Base-by-base conservation (phyloP, 2,888 invertebrate genomes). In the Ypsolopha sequella region DNA sequence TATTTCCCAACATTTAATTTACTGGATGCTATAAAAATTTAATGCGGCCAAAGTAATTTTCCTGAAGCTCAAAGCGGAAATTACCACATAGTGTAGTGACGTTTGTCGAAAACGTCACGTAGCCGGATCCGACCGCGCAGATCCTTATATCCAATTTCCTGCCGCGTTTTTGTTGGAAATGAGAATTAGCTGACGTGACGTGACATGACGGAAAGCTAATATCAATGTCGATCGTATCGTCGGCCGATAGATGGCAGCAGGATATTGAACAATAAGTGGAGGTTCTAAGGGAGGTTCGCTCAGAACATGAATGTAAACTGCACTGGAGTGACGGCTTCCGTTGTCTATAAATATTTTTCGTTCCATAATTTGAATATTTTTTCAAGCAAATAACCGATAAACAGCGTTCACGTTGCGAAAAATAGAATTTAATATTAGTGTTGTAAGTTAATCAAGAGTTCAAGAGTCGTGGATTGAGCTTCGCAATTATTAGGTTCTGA, bases 81-180 rank as follows among this genome's bases (percentile, higher is more conserved):
- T 86, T 86, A 86, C 82, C 77, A 80, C 85, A 86, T 82, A 85
- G 84, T 84, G 80, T 77, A 76, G 80, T 84, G 85, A 84, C 82
- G 80, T 84, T 81, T 85, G 84, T 80, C 82, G 82, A 84, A 85
- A 81, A 81, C 84, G 85, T 84, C 85, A 84, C 85, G 85, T 84
- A 81, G 77, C 79, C 81, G 84, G 80, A 80, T 76, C 77, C 76
- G 66, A 66, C 73, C 76, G 75, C 76, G 76, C 76, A 85, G 85
- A 85, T 85, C 81, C 85, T 84, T 84, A 84, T 82, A 84, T 85
- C 84, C 82, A 85, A 85, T 85, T 85, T 86, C 85, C 85, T 79
- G 57, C 48, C 80, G 53, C 73, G 81, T 81, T 86, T 84, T 85
- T 86, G 85, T 84, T 80, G 80, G 75, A 76, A 80, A 80, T 76